These are phyloP conservation scores for Xiphophorus birchmanni DNA, from an alignment of 2,797 vertebrate species.

Conservation along the genomic window DNA sequence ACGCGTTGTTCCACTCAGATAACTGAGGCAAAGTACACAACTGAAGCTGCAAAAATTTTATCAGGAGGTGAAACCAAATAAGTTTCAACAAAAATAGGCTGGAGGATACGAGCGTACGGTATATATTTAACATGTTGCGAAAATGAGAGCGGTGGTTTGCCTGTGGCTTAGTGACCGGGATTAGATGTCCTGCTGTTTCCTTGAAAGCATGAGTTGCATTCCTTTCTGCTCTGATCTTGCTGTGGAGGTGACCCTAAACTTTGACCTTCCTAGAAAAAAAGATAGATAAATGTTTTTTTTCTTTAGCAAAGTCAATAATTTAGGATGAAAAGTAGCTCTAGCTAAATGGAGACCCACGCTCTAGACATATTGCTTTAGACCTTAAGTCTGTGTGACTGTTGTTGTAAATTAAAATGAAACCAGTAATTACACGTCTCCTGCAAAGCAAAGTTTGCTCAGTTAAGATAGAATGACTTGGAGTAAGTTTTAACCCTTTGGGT, in stretches of 20 bases:
- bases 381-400: conserved; percentile 6
- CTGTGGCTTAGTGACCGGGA: conserved; percentile 17
- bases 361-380: conserved; percentile 8
- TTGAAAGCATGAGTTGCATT: conserved; percentile 36
- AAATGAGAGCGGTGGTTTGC: conserved; percentile 11
- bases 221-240: conserved; percentile 15
- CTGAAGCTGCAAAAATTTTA: conserved; percentile 25
- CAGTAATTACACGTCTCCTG: conserved; percentile 28
- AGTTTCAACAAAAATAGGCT: not conserved
- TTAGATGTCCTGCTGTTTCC: conserved; percentile 23
- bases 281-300: conserved; percentile 19
- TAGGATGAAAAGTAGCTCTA: conserved; percentile 7
- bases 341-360: conserved; percentile 35
- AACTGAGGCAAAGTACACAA: conserved; percentile 27
- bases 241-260: conserved; percentile 40
- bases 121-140: conserved; percentile 4
- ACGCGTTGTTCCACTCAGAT: conserved; percentile 52
- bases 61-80: not conserved
- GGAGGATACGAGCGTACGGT: not conserved
- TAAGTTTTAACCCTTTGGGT: not conserved
- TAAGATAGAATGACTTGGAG: conserved; percentile 25
- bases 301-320: conserved; percentile 13
- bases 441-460: conserved; percentile 26
- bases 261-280: conserved; percentile 30
- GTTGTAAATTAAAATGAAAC: conserved; percentile 46